Base-by-base conservation (phyloP, 2,888 invertebrate species). In the Acleris cristana region DNA sequence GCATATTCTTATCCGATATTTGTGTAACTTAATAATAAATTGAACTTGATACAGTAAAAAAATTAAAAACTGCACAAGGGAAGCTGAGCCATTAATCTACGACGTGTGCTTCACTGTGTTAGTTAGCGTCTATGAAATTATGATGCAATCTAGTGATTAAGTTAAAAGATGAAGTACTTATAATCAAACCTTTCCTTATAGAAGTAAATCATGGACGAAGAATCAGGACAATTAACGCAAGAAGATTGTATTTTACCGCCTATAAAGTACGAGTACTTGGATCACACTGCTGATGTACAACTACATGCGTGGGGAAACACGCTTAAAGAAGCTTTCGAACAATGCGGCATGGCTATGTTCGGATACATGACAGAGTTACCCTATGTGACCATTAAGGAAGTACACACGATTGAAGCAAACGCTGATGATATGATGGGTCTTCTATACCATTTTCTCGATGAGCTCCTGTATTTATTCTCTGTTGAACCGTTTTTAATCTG, bases 261-360 rank as follows among this genome's bases (percentile, higher is more conserved):
- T 30, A 84, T 93, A 21, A 96, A 97, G 93, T 97, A 96, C 84
- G 97, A 97, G 94, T 97, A 97, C 94, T 93, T 99, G 85, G 99
- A 99, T 83, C 99, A 99, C 85, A 98, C 99, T 40, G 99, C 99
- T 19, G 99, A 99, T 93, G 97, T 99, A n/a, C 99, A 99, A 85
- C 89, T 99, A 71, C 98, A 99, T 85, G 95, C 97, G 64, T 99
- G 99, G 99, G 99, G 99, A 30, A 94, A 95, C 69, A 95, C 94
- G 59, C 82, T 99, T 61, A 93, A 95, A 80, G 99, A 99, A 90
- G 96, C 98, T 0, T 99, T 98, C 87, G 99, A 99, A 84, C 98
- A 98, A 90, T 97, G 97, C 79, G 98, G 97, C 8, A 95, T 98
- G 85, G 97, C 98, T 1, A 99, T 99, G 99, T 99, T 97, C 92